These are phyloP conservation scores for Atractosteus spatula DNA, from an alignment of 2,113 vertebrate species.

Conservation along the genomic window DNA sequence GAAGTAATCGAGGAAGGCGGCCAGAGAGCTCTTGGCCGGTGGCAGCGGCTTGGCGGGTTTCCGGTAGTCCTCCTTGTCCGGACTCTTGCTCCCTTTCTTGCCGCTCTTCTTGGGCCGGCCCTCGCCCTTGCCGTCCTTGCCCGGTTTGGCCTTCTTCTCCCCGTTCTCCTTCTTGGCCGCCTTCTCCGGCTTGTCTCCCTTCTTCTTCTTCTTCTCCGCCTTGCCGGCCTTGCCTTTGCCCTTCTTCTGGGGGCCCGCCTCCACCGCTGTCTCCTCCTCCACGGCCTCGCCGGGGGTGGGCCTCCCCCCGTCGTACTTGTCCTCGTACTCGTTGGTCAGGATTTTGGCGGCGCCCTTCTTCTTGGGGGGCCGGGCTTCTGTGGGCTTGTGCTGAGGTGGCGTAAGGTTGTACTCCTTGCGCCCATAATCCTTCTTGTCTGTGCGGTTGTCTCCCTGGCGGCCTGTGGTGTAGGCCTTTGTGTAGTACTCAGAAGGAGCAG, in stretches of 20 bases:
- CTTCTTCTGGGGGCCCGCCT: constrained; percentile 62
- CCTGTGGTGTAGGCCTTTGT: constrained; percentile 50
- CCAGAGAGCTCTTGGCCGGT: constrained; percentile 63
- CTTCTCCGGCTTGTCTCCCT: constrained; percentile 75
- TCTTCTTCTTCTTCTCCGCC: constrained; percentile 84
- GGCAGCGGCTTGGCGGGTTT: constrained; percentile 71
- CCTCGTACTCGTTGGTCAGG: constrained; percentile 82
- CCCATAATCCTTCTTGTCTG: constrained; percentile 68
- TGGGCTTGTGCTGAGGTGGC: constrained; percentile 65
- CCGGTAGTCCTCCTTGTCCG: constrained; percentile 70
- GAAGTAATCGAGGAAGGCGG: constrained; percentile 84
- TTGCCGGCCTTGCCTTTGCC: constrained; percentile 74
- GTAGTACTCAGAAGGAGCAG: constrained; percentile 46
- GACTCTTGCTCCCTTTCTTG: constrained; percentile 69
- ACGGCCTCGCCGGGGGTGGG: constrained; percentile 63
- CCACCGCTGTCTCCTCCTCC: constrained; percentile 53
- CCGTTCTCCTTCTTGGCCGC: constrained; percentile 73
- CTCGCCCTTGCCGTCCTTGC: constrained; percentile 66
- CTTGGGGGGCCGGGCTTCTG: constrained; percentile 70
- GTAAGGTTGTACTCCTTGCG: constrained; percentile 54
- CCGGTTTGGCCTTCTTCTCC: constrained; percentile 75
- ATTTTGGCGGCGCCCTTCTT: constrained; percentile 75
- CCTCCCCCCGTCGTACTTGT: constrained; percentile 67
- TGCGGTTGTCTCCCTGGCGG: constrained; percentile 77
- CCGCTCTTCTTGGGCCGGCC: constrained; percentile 72